Evolutionary conservation across 2,888 invertebrate species (phyloP).

Genomic region (Melanostoma scalare): DNA sequence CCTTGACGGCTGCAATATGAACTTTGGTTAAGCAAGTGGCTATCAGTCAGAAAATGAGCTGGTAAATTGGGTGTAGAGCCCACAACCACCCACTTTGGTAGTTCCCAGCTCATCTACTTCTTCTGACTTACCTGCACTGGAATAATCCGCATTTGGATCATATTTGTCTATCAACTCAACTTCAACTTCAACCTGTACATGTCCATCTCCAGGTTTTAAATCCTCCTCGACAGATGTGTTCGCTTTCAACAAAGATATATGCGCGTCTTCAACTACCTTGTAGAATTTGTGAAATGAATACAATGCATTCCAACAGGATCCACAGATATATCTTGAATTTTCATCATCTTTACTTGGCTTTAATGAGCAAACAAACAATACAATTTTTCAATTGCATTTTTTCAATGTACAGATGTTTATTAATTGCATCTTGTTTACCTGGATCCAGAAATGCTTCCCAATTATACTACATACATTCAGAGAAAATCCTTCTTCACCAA

Average conservation of each 20-base stretch:
- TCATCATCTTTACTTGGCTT: slow-evolving; percentile 61
- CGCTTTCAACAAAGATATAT: slow-evolving; percentile 72
- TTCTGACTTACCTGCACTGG: slow-evolving; percentile 73
- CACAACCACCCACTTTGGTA: neutral
- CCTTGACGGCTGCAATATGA: slow-evolving; percentile 57
- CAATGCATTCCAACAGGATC: slow-evolving; percentile 76
- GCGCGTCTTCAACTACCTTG: slow-evolving; percentile 75
- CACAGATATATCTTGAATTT: slow-evolving; percentile 72
- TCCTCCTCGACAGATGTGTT: slow-evolving; percentile 20
- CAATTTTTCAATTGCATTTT: neutral
- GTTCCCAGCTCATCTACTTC: slow-evolving; percentile 46
- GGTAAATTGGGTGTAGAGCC: neutral
- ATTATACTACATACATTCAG: slow-evolving; percentile 74
- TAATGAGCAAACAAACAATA: slow-evolving; percentile 15
- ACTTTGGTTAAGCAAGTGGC: neutral
- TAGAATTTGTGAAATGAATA: slow-evolving; percentile 78
- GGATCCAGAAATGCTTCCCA: slow-evolving; percentile 77
- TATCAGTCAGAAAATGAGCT: neutral
- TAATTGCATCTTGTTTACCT: slow-evolving; percentile 51
- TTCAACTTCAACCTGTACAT: slow-evolving; percentile 7
- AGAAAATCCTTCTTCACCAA: slow-evolving; percentile 74
- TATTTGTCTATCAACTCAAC: slow-evolving; percentile 29
- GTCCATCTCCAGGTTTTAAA: slow-evolving; percentile 46
- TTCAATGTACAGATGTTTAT: too few species aligned
- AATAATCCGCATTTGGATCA: slow-evolving; percentile 33